phyloP scores from a whole-genome alignment of 2,888 invertebrate genomes.

The Selenia dentaria region DNA sequence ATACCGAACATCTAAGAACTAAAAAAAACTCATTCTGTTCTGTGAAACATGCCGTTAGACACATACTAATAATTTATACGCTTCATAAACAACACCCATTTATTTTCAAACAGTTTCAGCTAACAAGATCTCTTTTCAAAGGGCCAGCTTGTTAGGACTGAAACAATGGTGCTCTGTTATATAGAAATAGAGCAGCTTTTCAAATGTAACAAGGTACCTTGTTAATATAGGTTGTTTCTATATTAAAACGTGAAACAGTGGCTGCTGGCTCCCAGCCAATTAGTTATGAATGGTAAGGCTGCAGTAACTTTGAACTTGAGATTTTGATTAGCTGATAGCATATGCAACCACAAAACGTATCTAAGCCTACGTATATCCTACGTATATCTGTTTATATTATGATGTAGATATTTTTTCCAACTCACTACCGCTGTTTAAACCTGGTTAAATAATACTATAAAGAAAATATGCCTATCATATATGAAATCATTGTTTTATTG shows the following conservation, averaged over 20 bases:
- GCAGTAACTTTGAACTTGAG: slow-evolving; percentile 20
- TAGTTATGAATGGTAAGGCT: slow-evolving; percentile 35
- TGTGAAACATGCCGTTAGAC: slow-evolving; percentile 22
- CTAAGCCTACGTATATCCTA: too few relatives aligned
- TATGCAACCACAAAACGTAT: too few relatives aligned
- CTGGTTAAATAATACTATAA: too few relatives aligned
- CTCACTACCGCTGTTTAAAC: too few relatives aligned
- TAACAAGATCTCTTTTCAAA: slow-evolving; percentile 51
- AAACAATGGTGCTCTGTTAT: slow-evolving; percentile 68
- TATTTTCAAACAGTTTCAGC: slow-evolving; percentile 30
- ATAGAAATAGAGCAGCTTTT: slow-evolving; percentile 56
- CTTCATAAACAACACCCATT: slow-evolving; percentile 43
- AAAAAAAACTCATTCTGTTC: slow-evolving; percentile 8
- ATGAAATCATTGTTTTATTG: too few relatives aligned
- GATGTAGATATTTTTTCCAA: too few relatives aligned
- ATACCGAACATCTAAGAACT: too few relatives aligned
- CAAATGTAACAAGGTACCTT: slow-evolving; percentile 54
- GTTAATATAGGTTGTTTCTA: slow-evolving; percentile 58
- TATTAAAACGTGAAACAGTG: slow-evolving; percentile 63
- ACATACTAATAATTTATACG: slow-evolving; percentile 35
- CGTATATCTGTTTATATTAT: too few relatives aligned
- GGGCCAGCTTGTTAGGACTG: slow-evolving; percentile 48
- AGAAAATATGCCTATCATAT: too few relatives aligned
- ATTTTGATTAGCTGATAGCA: too few relatives aligned
- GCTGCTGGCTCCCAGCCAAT: slow-evolving; percentile 65